A percentile compares a stretch with the other conserved stretches of the same genome.
Evolutionary conservation across 2,113 vertebrate genomes (phyloP).

Genomic region (Cranoglanis bouderius): DNA sequence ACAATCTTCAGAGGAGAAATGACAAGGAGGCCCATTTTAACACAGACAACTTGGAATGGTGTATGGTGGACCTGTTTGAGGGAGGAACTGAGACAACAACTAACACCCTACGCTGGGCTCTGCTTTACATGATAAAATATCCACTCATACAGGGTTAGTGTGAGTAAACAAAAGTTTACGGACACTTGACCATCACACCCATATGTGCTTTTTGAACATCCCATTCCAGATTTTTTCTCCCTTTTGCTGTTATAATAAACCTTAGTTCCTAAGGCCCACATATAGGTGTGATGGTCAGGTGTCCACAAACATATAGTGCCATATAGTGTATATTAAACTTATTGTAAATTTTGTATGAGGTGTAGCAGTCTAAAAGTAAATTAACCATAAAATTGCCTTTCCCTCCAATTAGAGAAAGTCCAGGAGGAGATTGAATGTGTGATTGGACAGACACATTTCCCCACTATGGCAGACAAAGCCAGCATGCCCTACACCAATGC

Average conservation of each 20-base stretch:
- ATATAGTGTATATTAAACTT: background rate
- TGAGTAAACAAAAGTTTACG: background rate
- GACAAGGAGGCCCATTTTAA: conserved; percentile 68
- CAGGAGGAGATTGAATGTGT: conserved; percentile 62
- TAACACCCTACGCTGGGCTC: conserved; percentile 83
- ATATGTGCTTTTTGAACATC: background rate
- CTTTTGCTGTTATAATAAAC: background rate
- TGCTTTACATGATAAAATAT: conserved; percentile 83
- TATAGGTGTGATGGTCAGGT: background rate
- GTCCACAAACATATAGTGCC: background rate
- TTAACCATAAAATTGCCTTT: background rate
- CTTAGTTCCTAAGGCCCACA: too few species aligned
- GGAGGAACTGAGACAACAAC: conserved; percentile 86
- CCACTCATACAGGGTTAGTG: conserved; percentile 78
- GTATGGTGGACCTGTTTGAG: conserved; percentile 84
- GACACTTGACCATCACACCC: background rate
- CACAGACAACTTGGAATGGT: conserved; percentile 74
- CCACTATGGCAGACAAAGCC: conserved; percentile 62
- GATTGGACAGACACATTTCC: conserved; percentile 57
- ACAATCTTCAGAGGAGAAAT: conserved; percentile 49
- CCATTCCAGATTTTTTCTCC: background rate
- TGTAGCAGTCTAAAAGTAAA: background rate
- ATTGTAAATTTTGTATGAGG: background rate
- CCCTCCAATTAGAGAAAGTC: conserved; percentile 44
- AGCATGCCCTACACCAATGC: conserved; percentile 73